phyloP scores from a whole-genome alignment of 2,888 invertebrate genomes.

The Dicycla oo region DNA sequence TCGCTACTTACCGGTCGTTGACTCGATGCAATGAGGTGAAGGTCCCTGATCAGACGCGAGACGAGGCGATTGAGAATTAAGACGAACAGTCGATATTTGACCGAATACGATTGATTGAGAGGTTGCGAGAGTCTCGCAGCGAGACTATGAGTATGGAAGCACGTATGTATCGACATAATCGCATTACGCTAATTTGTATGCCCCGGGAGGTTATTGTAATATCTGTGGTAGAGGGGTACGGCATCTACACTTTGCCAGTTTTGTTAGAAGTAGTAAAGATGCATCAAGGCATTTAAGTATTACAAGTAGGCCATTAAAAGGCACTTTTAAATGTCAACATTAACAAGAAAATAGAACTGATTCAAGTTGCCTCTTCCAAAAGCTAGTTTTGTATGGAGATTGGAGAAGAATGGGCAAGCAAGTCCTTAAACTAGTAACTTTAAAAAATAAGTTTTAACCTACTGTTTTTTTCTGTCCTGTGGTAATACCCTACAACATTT shows the following conservation, averaged over 20 bases:
- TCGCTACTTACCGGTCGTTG: slow-evolving; percentile 13
- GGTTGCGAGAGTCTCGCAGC: too few relatives aligned
- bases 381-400: neutral
- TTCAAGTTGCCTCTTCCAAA: neutral
- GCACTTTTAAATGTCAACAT: neutral
- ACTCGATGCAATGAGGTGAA: slow-evolving; percentile 35
- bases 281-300: too few relatives aligned
- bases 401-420: neutral
- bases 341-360: neutral
- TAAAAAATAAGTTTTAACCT: too few relatives aligned
- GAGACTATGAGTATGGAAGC: neutral
- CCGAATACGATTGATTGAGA: neutral
- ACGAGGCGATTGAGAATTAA: too few relatives aligned
- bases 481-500: too few relatives aligned
- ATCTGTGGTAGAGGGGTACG: neutral
- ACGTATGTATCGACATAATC: neutral
- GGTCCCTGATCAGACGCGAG: slow-evolving; percentile 18
- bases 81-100: slow-evolving; percentile 14
- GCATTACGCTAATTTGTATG: neutral
- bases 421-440: too few relatives aligned
- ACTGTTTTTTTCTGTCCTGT: too few relatives aligned
- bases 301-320: too few relatives aligned
- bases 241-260: too few relatives aligned
- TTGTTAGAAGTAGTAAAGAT: too few relatives aligned
- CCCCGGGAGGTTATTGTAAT: too few relatives aligned